phyloP scores from a whole-genome alignment of 2,113 vertebrate species.

The Patagioenas fasciata region DNA sequence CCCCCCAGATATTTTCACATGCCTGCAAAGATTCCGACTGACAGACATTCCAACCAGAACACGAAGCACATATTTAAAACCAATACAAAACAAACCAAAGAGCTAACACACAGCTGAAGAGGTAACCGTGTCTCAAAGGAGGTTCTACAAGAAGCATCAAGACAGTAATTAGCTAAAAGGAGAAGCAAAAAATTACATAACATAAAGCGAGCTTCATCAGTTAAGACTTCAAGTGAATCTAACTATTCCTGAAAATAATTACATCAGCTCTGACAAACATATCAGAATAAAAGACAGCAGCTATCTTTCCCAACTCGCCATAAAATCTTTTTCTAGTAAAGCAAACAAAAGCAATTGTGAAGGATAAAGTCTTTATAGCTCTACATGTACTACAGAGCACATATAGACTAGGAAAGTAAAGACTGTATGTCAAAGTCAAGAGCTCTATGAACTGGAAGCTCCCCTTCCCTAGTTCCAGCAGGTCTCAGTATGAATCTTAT shows the following conservation, averaged over 20 bases:
- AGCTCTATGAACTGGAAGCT: neutral
- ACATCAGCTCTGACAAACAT: neutral
- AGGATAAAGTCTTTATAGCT: neutral
- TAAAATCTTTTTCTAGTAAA: neutral
- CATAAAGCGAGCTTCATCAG: neutral
- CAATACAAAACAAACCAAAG: neutral
- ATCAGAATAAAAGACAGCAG: neutral
- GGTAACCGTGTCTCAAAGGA: neutral
- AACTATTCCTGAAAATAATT: neutral
- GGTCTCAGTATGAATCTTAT: neutral
- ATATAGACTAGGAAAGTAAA: neutral
- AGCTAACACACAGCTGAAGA: neutral
- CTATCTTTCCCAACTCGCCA: neutral
- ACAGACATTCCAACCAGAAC: neutral
- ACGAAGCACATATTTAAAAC: rapidly evolving
- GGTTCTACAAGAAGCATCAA: neutral
- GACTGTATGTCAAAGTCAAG: neutral
- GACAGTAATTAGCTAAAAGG: neutral
- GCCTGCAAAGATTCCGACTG: neutral
- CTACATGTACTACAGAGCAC: neutral
- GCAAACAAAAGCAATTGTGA: neutral
- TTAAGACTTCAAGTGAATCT: neutral
- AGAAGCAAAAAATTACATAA: neutral
- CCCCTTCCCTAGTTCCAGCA: neutral
- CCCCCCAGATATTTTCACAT: rapidly evolving